Percentiles rank a stretch among this genome's conserved stretches.
phyloP scores from a whole-genome alignment of 2,797 vertebrate species.

The Periophthalmus magnuspinnatus region DNA sequence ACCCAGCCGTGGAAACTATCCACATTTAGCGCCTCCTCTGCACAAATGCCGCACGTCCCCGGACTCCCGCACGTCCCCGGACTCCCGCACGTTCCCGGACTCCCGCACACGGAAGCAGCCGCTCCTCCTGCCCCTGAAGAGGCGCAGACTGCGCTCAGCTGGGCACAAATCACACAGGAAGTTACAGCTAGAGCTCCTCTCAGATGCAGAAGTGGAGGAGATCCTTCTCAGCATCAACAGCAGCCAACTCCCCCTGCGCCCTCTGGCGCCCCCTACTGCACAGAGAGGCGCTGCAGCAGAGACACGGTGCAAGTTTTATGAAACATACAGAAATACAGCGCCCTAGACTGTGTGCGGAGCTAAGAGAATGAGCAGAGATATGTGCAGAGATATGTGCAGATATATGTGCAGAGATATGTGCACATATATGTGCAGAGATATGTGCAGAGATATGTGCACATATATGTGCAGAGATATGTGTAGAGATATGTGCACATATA shows the following conservation, averaged over 20 bases:
- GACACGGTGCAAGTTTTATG: too few species aligned
- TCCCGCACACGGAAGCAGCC: conserved; percentile 21
- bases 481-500: too few species aligned
- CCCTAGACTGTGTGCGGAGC: too few species aligned
- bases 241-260: conserved; percentile 10
- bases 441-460: too few species aligned
- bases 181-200: conserved; percentile 58
- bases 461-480: too few species aligned
- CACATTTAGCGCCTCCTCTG: conserved; percentile 57
- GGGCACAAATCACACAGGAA: conserved; percentile 75
- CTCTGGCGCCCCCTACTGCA: conserved; percentile 55
- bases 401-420: too few species aligned
- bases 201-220: conserved; percentile 63
- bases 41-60: conserved; percentile 28
- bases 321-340: too few species aligned
- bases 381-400: too few species aligned
- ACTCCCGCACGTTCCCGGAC: conserved; percentile 23
- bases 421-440: too few species aligned
- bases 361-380: too few species aligned
- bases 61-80: conserved; percentile 22
- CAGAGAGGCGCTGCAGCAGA: not conserved
- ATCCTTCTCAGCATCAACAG: conserved; percentile 64
- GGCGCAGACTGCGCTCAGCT: conserved; percentile 45
- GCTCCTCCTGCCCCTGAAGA: conserved; percentile 45
- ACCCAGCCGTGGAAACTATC: conserved; percentile 58